Base-by-base conservation (phyloP, 2,888 invertebrate genomes). In the Halictus ligatus region DNA sequence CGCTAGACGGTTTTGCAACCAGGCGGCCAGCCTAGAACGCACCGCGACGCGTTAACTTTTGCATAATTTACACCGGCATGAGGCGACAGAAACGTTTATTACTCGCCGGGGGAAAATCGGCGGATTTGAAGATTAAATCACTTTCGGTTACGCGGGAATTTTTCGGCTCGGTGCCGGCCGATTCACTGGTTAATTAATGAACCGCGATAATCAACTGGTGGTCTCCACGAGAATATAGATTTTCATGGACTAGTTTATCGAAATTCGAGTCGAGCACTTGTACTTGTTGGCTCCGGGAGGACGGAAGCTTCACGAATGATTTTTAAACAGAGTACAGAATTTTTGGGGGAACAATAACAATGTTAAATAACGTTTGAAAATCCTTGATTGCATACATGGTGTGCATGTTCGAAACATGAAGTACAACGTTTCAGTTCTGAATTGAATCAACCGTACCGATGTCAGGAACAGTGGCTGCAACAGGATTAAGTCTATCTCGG, bases 1-100 rank as follows among this genome's bases (percentile, higher is more conserved):
- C 35, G 75, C 43, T 29, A 73, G 82, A 60, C 71, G 71, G 80
- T 86, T 84, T 86, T 75, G 72, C 46, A 80, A 83, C 79, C 75
- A 80, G 74, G 18, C 79, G 85, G 80, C 69, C 86, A 86, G 69
- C 75, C 81, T 78, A 75, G 78, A 78, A 75, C 67, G 75, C 64
- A 43, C 80, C 29, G 76, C 75, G 76, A 84, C 85, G 85, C 86
- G 81, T 81, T 85, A 85, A 86, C 81, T 86, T 81, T 85, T 76
- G 81, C 78, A 74, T 80, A 83, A 87, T 85, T 87, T 78, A 58
- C 85, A 73, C 73, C 78, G 81, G n/a, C 21, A 48, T 72, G 78
- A 6, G 75, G 80, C 78, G 54, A 81, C 80, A 77, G 77, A 85
- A 80, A 64, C 81, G 43, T 86, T 86, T 81, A 81, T 81, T 81